A percentile compares a stretch with the other conserved stretches of the same genome.
Evolutionary conservation across 2,888 invertebrate species (phyloP).

Genomic region (Rotaria socialis): DNA sequence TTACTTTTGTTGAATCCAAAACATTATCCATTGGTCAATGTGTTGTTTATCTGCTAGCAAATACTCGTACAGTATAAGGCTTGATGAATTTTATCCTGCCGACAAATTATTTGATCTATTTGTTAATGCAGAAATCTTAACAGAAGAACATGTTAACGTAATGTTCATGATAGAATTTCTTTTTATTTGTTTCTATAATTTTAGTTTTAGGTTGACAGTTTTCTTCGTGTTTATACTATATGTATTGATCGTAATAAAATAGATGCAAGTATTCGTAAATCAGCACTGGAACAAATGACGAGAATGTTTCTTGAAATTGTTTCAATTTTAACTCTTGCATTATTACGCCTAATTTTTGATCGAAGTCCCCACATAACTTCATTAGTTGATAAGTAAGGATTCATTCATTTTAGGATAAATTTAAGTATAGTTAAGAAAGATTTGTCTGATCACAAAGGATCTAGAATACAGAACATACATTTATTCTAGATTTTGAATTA

Average conservation of each 20-base stretch:
- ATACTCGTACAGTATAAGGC: neutral
- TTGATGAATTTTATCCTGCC: slow-evolving; percentile 11
- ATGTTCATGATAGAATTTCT: neutral
- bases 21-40: slow-evolving; percentile 24
- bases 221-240: slow-evolving; percentile 16
- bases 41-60: neutral
- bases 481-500: too few species aligned
- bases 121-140: too few species aligned
- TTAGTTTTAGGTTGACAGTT: neutral
- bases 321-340: neutral
- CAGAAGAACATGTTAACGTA: slow-evolving; percentile 6
- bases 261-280: slow-evolving; percentile 54
- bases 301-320: too few species aligned
- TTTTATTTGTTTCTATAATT: neutral
- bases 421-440: too few species aligned
- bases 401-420: too few species aligned
- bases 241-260: slow-evolving; percentile 48
- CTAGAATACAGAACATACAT: too few species aligned
- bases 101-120: slow-evolving; percentile 2
- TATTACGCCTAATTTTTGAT: neutral
- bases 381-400: neutral
- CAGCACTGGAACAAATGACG: slow-evolving; percentile 56
- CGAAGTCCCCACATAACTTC: neutral
- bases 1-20: too few species aligned
- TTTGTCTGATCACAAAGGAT: too few species aligned